Evolutionary conservation across 2,113 vertebrate genomes (phyloP).

Genomic region (Sula dactylatra): DNA sequence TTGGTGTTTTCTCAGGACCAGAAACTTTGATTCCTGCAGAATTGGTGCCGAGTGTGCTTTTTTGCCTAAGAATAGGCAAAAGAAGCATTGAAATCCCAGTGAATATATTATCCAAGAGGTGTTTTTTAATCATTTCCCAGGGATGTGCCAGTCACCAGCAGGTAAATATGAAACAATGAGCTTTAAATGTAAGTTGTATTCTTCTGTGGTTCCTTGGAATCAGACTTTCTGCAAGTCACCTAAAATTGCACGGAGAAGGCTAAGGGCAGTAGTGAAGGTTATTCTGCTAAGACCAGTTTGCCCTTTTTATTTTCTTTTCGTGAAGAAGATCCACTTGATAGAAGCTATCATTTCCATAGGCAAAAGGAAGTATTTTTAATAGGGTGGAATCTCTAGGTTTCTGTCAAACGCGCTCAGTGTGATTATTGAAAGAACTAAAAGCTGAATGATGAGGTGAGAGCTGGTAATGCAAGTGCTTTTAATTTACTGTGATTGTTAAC

Average conservation of each 20-base stretch:
- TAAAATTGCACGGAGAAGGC: background rate
- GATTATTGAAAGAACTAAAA: background rate
- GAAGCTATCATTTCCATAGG: background rate
- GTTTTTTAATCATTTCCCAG: background rate
- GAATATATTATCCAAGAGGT: background rate
- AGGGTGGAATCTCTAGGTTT: background rate
- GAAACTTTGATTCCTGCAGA: background rate
- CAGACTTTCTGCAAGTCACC: background rate
- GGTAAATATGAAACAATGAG: background rate
- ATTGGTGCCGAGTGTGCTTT: background rate
- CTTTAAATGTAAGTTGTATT: background rate
- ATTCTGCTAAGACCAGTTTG: background rate
- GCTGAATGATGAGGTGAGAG: background rate
- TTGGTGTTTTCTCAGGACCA: background rate
- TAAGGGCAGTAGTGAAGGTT: background rate
- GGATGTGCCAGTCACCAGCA: background rate
- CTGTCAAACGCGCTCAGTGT: background rate
- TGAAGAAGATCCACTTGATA: background rate
- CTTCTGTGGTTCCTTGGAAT: background rate
- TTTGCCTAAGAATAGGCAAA: background rate
- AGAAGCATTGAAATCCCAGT: background rate
- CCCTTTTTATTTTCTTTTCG: background rate
- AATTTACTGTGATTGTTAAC: conserved; percentile 16
- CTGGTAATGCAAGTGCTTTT: conserved; percentile 9
- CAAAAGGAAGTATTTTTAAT: background rate